Evolutionary conservation across 2,113 vertebrate genomes (phyloP).

Genomic region (Vireo altiloquus): DNA sequence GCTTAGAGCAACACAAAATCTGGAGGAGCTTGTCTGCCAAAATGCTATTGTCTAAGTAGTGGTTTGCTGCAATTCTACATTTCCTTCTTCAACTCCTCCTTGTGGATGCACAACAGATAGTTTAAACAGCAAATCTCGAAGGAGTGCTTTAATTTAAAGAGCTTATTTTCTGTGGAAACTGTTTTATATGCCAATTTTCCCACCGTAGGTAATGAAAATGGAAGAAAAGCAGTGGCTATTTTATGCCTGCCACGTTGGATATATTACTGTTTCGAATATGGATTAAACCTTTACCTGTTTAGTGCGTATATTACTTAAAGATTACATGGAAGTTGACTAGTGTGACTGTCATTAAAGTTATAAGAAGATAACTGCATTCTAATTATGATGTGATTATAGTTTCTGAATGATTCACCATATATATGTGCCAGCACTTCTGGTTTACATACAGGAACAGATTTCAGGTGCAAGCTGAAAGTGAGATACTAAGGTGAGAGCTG

Average conservation of each 20-base stretch:
- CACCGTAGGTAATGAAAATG: neutral
- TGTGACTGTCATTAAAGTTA: neutral
- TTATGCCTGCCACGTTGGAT: neutral
- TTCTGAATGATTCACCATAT: neutral
- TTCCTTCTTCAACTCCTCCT: neutral
- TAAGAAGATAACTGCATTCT: slow-evolving; percentile 3
- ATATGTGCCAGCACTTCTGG: neutral
- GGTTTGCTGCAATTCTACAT: neutral
- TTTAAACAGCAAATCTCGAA: neutral
- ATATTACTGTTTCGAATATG: neutral
- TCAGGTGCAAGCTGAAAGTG: neutral
- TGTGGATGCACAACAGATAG: neutral
- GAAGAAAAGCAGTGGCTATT: neutral
- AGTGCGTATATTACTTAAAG: neutral
- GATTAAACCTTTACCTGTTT: neutral
- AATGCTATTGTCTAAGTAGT: neutral
- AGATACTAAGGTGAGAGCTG: neutral
- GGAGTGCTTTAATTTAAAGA: neutral
- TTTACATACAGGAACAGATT: neutral
- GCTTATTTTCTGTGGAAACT: neutral
- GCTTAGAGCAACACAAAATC: neutral
- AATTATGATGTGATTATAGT: slow-evolving; percentile 18
- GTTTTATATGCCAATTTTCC: neutral
- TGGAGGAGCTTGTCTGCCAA: neutral
- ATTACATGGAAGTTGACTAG: neutral